Evolutionary conservation across 2,797 vertebrate genomes (phyloP), one percentile per base, ranked within the genome.

Genomic region (Scolopax bukidnonensis): DNA sequence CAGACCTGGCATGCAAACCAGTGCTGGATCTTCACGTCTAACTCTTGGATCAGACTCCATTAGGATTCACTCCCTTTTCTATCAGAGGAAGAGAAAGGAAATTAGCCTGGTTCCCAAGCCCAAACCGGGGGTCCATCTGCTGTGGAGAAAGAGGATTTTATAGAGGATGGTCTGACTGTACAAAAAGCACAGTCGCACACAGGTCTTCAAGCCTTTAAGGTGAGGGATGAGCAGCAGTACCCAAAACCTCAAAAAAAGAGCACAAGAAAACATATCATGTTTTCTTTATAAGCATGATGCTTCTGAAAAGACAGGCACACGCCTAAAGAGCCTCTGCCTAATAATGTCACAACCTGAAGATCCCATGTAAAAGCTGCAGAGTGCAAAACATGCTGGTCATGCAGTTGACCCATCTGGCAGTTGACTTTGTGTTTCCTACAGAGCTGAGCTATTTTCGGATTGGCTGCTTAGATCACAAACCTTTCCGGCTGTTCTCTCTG

Each of bases 331-430:
- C 27, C 54, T 84, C 65, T 81, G 51, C 63, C 36, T n/a, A 12
- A 32, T 10, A 87, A 45, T 16, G 38, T 30, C 68, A 48, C 33
- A 11, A 63, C n/a, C 68, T 48, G 48, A 13, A 68, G 50, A 68
- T 19, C 7, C 41, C 11, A 1, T 25, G 82, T 77, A 56, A 83
- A 91, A 90, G 47, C 90, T 80, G 76, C 41, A 74, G 63, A 84
- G 32, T 33, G 43, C 54, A 87, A 75, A 81, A 60, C 20, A 4
- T 19, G 45, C 41, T 21, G 65, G 41, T 45, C 57, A 36, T 83
- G 86, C 87, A 90, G 80, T 2, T 91, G 84, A 86, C 90, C 82
- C 87, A 80, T 64, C 84, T 94, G 78, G 84, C 89, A 94, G 89
- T 5, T 92, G 91, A 94, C 24, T 41, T 43, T 1, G 6, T 8